phyloP scores from a whole-genome alignment of 2,797 vertebrate species.

The Molothrus aeneus region DNA sequence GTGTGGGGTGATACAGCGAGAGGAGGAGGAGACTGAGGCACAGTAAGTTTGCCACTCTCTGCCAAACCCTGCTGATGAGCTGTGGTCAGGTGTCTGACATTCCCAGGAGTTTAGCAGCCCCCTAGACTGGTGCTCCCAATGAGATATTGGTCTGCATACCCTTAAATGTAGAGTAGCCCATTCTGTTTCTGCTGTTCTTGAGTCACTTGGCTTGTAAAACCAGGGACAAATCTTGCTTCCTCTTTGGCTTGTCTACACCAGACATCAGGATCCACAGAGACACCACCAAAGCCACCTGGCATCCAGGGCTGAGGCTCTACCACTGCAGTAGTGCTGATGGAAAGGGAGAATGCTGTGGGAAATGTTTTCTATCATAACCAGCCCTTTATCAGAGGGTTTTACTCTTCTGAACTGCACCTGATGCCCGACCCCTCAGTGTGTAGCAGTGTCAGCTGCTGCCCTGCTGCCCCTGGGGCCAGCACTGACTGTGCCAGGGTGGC shows the following conservation, averaged over 20 bases:
- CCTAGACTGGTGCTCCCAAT: not conserved
- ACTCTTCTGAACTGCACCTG: not conserved
- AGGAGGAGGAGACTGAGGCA: not conserved
- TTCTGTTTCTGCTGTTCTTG: not conserved
- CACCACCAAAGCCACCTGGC: not conserved
- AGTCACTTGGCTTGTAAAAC: not conserved
- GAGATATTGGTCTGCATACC: not conserved
- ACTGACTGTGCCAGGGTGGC: rapidly evolving
- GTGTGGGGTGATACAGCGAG: not conserved
- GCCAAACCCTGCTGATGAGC: not conserved
- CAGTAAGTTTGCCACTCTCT: not conserved
- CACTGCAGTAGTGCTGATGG: not conserved
- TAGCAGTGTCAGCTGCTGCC: not conserved
- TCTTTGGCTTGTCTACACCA: not conserved
- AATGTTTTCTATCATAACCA: not conserved
- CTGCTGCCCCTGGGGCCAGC: rapidly evolving
- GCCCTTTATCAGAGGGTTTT: not conserved
- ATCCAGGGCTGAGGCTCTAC: not conserved
- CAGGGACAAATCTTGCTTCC: not conserved
- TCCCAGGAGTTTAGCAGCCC: not conserved
- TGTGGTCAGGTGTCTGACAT: rapidly evolving
- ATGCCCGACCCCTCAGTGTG: rapidly evolving
- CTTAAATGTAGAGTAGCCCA: not conserved
- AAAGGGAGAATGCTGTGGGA: not conserved
- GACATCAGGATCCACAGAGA: not conserved